Conservation (phyloP, 2,113 vertebrate genomes). For the Malurus alboscapulatus region DNA sequence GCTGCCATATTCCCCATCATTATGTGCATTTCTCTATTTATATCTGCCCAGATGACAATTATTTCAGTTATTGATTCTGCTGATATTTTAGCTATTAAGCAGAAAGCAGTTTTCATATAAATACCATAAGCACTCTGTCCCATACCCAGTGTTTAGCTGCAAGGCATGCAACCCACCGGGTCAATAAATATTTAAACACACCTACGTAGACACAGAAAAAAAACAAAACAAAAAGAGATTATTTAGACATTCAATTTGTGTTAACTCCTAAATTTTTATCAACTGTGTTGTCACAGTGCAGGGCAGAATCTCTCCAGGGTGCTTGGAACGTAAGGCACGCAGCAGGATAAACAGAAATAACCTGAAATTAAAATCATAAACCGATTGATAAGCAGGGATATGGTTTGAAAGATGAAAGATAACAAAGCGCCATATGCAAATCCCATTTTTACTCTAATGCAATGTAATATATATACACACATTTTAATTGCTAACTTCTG, state of each 20-base stretch:
- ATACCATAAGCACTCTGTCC: neutral
- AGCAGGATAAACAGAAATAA: neutral
- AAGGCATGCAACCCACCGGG: neutral
- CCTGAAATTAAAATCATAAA: slow-evolving; percentile 20
- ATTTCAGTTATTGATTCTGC: too few relatives aligned
- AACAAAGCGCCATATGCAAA: slow-evolving; percentile 7
- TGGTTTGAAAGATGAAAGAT: neutral
- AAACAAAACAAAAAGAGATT: fast-evolving
- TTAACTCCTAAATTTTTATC: neutral
- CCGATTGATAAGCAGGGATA: neutral
- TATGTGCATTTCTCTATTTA: too few relatives aligned
- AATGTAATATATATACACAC: neutral
- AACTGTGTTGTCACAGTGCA: neutral
- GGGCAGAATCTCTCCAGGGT: neutral
- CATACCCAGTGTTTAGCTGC: neutral
- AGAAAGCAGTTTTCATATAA: neutral
- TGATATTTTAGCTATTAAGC: too few relatives aligned
- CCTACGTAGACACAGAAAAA: neutral
- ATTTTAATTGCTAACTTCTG: neutral
- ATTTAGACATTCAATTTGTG: neutral
- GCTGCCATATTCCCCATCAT: too few relatives aligned
- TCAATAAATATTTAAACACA: neutral
- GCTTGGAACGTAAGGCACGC: neutral
- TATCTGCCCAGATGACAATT: too few relatives aligned
- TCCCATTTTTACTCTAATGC: neutral